Conservation (phyloP, 2,888 invertebrate species). For the Suillia variegata region DNA sequence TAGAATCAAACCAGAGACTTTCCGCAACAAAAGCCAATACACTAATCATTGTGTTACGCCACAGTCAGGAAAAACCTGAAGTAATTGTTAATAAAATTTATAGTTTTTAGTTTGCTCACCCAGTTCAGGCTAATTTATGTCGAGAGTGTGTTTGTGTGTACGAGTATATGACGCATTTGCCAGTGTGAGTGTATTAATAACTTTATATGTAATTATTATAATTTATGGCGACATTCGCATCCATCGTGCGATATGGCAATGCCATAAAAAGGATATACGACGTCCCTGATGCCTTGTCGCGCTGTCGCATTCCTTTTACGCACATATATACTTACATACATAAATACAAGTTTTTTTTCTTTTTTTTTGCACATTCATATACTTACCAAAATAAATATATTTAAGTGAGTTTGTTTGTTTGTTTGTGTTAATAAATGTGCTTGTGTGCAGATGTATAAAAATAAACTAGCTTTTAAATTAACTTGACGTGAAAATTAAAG, state of each 20-base stretch:
- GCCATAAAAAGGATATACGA: conserved; percentile 12
- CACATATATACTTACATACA: background rate
- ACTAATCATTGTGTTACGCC: too few relatives aligned
- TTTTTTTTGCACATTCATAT: too few relatives aligned
- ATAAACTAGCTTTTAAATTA: conserved; percentile 8
- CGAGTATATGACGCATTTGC: background rate
- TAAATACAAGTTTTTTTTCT: background rate
- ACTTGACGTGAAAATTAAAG: conserved; percentile 28
- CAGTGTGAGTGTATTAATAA: conserved; percentile 22
- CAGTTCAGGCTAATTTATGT: background rate
- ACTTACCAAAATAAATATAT: too few relatives aligned
- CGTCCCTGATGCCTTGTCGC: conserved; percentile 8
- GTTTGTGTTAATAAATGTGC: too few relatives aligned
- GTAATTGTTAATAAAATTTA: too few relatives aligned
- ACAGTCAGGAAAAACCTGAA: too few relatives aligned
- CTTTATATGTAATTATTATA: conserved; percentile 35
- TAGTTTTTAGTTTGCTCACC: too few relatives aligned
- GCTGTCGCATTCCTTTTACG: background rate
- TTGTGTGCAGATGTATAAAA: background rate
- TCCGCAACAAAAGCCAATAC: too few relatives aligned
- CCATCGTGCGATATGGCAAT: conserved; percentile 22
- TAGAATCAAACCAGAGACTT: too few relatives aligned
- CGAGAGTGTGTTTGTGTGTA: background rate
- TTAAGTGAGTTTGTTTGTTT: too few relatives aligned
- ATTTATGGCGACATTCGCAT: conserved; percentile 35